Percentiles rank a stretch among this genome's conserved stretches.
Conservation (phyloP, 2,888 invertebrate genomes). For the Cabera pusaria region DNA sequence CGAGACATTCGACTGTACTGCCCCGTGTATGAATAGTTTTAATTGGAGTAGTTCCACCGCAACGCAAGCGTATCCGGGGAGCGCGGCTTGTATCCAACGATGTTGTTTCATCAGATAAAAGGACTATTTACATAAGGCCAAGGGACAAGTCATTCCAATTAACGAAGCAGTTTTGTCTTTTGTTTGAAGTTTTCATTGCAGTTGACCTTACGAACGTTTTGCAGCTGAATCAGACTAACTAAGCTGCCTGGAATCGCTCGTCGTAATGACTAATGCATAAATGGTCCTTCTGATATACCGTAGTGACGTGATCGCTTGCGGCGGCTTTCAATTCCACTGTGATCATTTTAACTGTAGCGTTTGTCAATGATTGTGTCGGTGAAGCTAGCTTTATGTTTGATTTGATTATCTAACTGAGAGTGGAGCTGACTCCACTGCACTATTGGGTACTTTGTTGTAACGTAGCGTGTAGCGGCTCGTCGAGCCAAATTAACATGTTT, state of each 20-base stretch:
- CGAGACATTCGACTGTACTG: constrained; percentile 48
- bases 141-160: too few species aligned
- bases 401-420: constrained; percentile 52
- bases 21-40: constrained; percentile 65
- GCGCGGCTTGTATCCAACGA: too few species aligned
- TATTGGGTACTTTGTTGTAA: constrained; percentile 76
- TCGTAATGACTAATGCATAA: too few species aligned
- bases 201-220: too few species aligned
- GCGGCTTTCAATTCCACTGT: constrained; percentile 47
- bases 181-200: too few species aligned
- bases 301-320: too few species aligned
- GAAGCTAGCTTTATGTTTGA: constrained; percentile 43
- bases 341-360: constrained; percentile 45
- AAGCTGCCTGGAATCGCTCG: too few species aligned
- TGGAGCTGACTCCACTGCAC: constrained; percentile 59
- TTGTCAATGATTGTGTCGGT: constrained; percentile 45
- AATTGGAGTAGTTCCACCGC: constrained; percentile 48
- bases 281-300: too few species aligned
- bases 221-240: too few species aligned
- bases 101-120: too few species aligned
- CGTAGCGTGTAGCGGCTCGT: constrained; percentile 66
- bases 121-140: too few species aligned
- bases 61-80: constrained; percentile 5
- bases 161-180: too few species aligned
- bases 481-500: constrained; percentile 71